Evolutionary conservation across 2,797 vertebrate genomes (phyloP).

Genomic region (Hybognathus amarus): DNA sequence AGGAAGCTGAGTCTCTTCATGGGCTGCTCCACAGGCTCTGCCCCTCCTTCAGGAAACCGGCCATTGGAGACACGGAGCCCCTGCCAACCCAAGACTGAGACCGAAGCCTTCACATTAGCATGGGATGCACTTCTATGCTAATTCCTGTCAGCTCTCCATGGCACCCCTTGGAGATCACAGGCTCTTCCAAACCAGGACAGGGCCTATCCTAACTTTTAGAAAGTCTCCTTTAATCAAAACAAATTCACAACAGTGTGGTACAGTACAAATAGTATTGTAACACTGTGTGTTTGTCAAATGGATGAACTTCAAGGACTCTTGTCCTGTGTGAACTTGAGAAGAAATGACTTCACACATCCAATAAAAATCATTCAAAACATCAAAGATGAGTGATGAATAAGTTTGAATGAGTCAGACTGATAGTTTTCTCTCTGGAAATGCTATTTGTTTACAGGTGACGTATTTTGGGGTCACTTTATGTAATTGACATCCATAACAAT

Average conservation of each 20-base stretch:
- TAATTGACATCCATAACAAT: neutral
- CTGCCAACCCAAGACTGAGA: conserved; percentile 63
- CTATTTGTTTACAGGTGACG: neutral
- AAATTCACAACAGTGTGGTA: neutral
- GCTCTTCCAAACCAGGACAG: conserved; percentile 70
- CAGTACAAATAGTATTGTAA: neutral
- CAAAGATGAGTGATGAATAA: neutral
- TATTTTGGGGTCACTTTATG: neutral
- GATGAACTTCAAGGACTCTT: neutral
- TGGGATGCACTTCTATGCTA: conserved; percentile 78
- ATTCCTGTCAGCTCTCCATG: conserved; percentile 70
- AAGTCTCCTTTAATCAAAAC: neutral
- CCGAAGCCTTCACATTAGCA: conserved; percentile 75
- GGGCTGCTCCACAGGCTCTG: conserved; percentile 55
- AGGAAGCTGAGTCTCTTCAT: conserved; percentile 41
- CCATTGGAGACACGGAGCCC: conserved; percentile 63
- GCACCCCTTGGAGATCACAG: conserved; percentile 72
- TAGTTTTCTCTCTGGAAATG: neutral
- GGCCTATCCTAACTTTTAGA: conserved; percentile 58
- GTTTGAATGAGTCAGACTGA: too few species aligned
- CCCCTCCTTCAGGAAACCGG: conserved; percentile 65
- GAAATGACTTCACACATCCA: neutral
- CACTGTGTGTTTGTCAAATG: neutral
- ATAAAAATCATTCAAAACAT: neutral
- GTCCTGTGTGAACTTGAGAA: conserved; percentile 15